Percentiles rank a stretch among this genome's conserved stretches.
Evolutionary conservation across 2,888 invertebrate genomes (phyloP).

Genomic region (Watsonalla binaria): DNA sequence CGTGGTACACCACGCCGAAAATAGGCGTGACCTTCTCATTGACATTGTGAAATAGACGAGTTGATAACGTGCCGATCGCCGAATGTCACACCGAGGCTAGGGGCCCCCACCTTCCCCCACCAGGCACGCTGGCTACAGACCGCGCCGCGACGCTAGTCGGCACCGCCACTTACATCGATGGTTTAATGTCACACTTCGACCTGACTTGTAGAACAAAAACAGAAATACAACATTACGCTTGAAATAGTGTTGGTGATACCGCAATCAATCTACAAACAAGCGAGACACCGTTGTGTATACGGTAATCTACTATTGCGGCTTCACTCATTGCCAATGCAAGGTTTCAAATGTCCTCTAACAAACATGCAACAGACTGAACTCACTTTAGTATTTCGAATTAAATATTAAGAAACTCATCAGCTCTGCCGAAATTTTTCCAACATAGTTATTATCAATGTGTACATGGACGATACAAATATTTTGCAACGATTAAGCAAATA

Average conservation of each 20-base stretch:
- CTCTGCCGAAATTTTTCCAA: not conserved
- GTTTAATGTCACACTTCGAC: slow-evolving; percentile 22
- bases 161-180: slow-evolving; percentile 52
- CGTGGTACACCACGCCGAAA: slow-evolving; percentile 60
- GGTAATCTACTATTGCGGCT: slow-evolving; percentile 31
- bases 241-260: slow-evolving; percentile 17
- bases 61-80: slow-evolving; percentile 73
- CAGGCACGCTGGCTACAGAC: slow-evolving; percentile 31
- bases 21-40: slow-evolving; percentile 77
- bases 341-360: slow-evolving; percentile 19
- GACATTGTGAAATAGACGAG: slow-evolving; percentile 78
- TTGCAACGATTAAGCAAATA: slow-evolving; percentile 68
- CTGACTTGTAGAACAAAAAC: slow-evolving; percentile 20
- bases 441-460: not conserved
- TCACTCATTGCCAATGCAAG: slow-evolving; percentile 19
- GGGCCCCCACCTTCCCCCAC: slow-evolving; percentile 54
- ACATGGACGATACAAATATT: slow-evolving; percentile 37
- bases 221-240: slow-evolving; percentile 15
- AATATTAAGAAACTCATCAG: not conserved
- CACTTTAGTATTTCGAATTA: not conserved
- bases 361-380: slow-evolving; percentile 6
- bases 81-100: slow-evolving; percentile 75
- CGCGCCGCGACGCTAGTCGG: slow-evolving; percentile 30
- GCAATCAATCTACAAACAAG: slow-evolving; percentile 51
- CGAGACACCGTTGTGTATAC: slow-evolving; percentile 30